Evolutionary conservation across 1,140 invertebrate genomes (phyloP), one percentile per base, ranked within the genome.

Genomic region (Protaetia brevitarsis): DNA sequence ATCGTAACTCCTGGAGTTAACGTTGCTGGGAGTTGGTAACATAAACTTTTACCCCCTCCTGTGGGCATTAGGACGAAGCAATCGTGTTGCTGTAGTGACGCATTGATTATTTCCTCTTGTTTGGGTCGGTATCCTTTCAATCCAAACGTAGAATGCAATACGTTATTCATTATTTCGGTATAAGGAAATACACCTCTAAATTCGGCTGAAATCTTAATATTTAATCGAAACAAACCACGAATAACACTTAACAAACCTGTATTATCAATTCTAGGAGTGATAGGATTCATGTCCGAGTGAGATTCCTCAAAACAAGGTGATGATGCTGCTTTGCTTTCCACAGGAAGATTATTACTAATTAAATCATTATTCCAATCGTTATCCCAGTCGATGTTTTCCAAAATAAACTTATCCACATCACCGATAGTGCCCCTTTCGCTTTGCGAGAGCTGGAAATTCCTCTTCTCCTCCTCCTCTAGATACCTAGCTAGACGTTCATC

Each of bases 71-170:
- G 86, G 1, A 96, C 89, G 70, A 97, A 88, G 51, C 88, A 87
- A 80, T 97, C 92, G 73, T 92, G 84, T 3, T 86, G 85, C 11
- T 87, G 87, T 74, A 97, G 78, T 1, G 88, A 88, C 0, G 91
- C 91, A 82, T 97, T 97, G 68, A 96, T 95, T 1, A 94, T 93
- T 82, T 95, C 92, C 65, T 95, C 79, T 75, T 99, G 97, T 79
- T 97, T 97, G 2, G 92, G 89, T 1, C 97, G 85, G 41, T 63
- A 70, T 8, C 29, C 11, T 71, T 88, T 86, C 3, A 99, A 80
- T 62, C 95, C 94, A 83, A 99, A 99, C 70, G 87, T 89, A 70
- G 88, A 82, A 56, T 85, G 83, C 62, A 96, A 89, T 30, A 87
- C 85, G 66, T 88, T 86, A 72, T 88, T 82, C 82, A 97, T 85